Conservation (phyloP, 2,888 invertebrate genomes). For the Boloria selene region DNA sequence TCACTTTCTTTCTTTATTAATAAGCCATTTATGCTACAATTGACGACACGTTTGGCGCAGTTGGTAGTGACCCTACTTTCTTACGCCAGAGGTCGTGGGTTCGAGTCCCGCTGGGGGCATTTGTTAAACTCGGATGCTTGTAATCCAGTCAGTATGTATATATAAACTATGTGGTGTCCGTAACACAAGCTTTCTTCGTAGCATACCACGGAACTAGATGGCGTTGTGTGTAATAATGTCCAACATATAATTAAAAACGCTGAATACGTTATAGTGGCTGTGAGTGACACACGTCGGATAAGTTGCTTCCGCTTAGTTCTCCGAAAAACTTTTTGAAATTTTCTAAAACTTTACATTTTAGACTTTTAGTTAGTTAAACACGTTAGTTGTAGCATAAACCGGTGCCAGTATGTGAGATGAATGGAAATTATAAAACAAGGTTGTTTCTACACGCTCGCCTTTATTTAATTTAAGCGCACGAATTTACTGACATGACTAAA, state of each 20-base stretch:
- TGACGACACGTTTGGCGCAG: too few species aligned
- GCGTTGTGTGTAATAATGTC: too few species aligned
- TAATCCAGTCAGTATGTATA: too few species aligned
- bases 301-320: slow-evolving; percentile 20
- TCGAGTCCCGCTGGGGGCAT: too few species aligned
- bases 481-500: slow-evolving; percentile 70
- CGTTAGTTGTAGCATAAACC: slow-evolving; percentile 28
- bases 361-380: background rate
- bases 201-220: too few species aligned
- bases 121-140: too few species aligned
- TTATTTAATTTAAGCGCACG: slow-evolving; percentile 74
- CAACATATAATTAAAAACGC: slow-evolving; percentile 16
- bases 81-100: too few species aligned
- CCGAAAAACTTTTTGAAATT: slow-evolving; percentile 1
- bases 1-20: slow-evolving; percentile 1
- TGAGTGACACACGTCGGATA: slow-evolving; percentile 16
- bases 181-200: too few species aligned
- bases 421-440: slow-evolving; percentile 24
- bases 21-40: slow-evolving; percentile 26
- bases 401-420: slow-evolving; percentile 16
- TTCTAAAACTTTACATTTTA: background rate
- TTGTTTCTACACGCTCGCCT: slow-evolving; percentile 56
- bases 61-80: too few species aligned
- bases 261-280: slow-evolving; percentile 16
- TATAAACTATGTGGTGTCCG: too few species aligned